Percentiles rank a stretch among this genome's conserved stretches.
Conservation (phyloP, 2,888 invertebrate genomes). For the Sycophila texana region DNA sequence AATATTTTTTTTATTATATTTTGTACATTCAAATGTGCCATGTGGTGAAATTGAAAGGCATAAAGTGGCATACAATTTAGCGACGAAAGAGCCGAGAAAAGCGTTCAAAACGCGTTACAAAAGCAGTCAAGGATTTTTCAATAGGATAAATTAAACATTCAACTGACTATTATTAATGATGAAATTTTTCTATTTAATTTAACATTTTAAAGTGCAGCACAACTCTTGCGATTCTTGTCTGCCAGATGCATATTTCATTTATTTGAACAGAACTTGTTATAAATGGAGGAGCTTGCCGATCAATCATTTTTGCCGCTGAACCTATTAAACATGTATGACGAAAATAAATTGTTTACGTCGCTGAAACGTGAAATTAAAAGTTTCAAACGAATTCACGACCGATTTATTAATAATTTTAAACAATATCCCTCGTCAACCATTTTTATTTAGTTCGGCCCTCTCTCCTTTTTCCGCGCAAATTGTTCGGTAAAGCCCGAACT, state of each 20-base stretch:
- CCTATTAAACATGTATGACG: conserved; percentile 13
- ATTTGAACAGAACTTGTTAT: conserved; percentile 23
- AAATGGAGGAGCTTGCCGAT: conserved; percentile 35
- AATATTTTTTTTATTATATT: too few relatives aligned
- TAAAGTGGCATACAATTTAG: too few relatives aligned
- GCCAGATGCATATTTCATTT: conserved; percentile 31
- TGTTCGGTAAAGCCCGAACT: too few relatives aligned
- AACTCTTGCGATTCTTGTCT: conserved; percentile 2
- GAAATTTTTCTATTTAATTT: neutral
- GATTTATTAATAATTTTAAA: conserved; percentile 20
- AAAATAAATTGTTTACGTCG: conserved; percentile 32
- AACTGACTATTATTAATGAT: neutral
- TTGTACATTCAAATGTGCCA: too few relatives aligned
- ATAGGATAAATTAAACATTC: neutral
- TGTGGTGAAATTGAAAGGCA: too few relatives aligned
- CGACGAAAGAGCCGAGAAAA: too few relatives aligned
- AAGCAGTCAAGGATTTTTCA: neutral
- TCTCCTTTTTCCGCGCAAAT: too few relatives aligned
- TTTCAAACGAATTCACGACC: neutral
- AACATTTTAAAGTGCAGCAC: neutral
- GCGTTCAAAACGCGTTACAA: too few relatives aligned
- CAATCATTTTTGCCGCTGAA: conserved; percentile 28
- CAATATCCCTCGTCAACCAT: neutral
- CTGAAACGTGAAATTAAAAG: conserved; percentile 28
- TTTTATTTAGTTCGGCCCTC: too few relatives aligned